Conservation (phyloP, 2,113 vertebrate genomes). For the Sander lucioperca region DNA sequence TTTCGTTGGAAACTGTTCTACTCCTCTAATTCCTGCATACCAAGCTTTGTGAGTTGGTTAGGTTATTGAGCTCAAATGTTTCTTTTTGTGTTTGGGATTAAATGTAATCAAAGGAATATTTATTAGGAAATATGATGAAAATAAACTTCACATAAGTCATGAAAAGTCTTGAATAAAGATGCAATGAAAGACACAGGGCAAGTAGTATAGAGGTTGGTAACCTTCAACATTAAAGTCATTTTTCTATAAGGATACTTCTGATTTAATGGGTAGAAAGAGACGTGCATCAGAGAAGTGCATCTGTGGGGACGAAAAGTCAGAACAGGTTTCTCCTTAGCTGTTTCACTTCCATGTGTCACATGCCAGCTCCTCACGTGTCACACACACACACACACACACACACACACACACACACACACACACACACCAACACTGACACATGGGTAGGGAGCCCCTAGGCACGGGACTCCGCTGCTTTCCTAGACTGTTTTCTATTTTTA, state of each 20-base stretch:
- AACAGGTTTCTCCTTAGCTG: conserved; percentile 5
- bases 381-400: background rate
- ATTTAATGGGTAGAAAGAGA: conserved; percentile 18
- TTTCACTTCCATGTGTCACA: conserved; percentile 66
- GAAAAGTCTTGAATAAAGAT: background rate
- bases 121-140: background rate
- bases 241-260: background rate
- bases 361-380: conserved; percentile 22
- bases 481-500: conserved; percentile 22
- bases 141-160: background rate
- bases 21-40: background rate
- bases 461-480: conserved; percentile 22
- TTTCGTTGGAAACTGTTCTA: background rate
- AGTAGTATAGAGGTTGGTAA: no score
- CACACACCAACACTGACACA: background rate
- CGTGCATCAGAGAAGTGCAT: background rate
- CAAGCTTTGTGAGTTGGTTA: background rate
- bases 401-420: conserved; percentile 2
- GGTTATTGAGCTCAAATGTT: no score
- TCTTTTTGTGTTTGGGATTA: background rate
- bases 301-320: background rate
- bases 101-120: background rate
- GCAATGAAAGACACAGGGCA: background rate
- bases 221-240: background rate
- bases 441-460: background rate